Base-by-base conservation (phyloP, 2,113 vertebrate genomes). In the Stomatorhinus ivindoensis region DNA sequence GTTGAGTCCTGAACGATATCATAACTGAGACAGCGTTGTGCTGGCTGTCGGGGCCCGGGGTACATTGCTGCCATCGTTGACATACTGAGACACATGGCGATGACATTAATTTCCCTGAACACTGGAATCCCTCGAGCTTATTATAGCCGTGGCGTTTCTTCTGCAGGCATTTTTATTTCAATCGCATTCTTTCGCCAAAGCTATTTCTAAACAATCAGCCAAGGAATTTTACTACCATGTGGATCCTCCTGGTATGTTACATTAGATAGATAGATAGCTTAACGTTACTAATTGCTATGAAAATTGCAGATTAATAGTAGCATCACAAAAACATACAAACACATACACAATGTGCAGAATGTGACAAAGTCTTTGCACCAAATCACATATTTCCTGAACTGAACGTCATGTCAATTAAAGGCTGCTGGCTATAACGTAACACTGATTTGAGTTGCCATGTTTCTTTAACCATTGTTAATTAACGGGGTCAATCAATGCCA, bases 51-150 rank as follows among this genome's bases (percentile, higher is more conserved):
- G 50, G 13, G 8, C 65, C 48, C 24, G 46, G 46, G 73, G 88
- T 88, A 88, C 47, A 85, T 86, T 83, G 46, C 48, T 80, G 89
- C 85, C 91, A 90, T 89, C 88, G 90, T n/a, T 48, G 65, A 89
- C 86, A 89, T 90, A 89, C 86, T 88, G 88, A 89, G 83, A 86
- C 44, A 87, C 87, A 50, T 87, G 88, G 58, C 69, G 89, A 73
- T 9, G 88, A 83, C 89, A 55, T 89, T 76, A 85, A 90, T 89
- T 91, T 69, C 53, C 8, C 65, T 24, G 46, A 82, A 61, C 87
- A 50, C 27, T 24, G 58, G 48, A 86, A 89, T 48, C 84, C 44
- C 27, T 46, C 10, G 35, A 46, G 85, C 46, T 42, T 88, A 73
- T 88, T 87, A 44, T 82, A 51, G 17, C 15, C 15, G 21, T 10